These are phyloP conservation scores for Eilema caniola DNA, from an alignment of 2,888 invertebrate genomes.

Conservation along the genomic window DNA sequence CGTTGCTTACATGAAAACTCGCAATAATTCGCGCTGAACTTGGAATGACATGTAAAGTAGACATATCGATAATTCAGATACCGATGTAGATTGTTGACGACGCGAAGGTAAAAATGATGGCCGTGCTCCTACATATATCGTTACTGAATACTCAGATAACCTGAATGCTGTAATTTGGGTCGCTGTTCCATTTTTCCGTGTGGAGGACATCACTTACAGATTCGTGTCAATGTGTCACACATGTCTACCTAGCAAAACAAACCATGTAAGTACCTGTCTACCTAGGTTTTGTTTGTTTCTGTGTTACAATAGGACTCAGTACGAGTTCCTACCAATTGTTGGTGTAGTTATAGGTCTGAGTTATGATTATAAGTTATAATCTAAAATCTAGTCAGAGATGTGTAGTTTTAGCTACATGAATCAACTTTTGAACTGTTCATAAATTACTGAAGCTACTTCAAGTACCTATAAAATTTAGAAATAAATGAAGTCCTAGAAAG, in stretches of 20 bases:
- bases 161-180: conserved; percentile 73
- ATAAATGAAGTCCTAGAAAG: too few species aligned
- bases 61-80: conserved; percentile 26
- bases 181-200: conserved; percentile 65
- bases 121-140: conserved; percentile 57
- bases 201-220: conserved; percentile 59
- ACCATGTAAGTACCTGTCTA: background rate
- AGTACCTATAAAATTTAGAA: too few species aligned
- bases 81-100: background rate
- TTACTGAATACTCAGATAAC: conserved; percentile 68
- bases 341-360: too few species aligned
- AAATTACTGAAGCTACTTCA: too few species aligned
- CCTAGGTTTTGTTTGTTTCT: conserved; percentile 54
- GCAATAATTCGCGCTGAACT: conserved; percentile 26
- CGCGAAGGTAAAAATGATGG: conserved; percentile 47
- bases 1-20: conserved; percentile 46
- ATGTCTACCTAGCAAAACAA: conserved; percentile 44
- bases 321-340: background rate
- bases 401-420: too few species aligned
- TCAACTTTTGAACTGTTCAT: too few species aligned
- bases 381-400: too few species aligned
- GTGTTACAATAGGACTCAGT: conserved; percentile 21
- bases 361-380: too few species aligned
- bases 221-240: conserved; percentile 64
- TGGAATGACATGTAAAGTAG: conserved; percentile 50